Evolutionary conservation across 2,888 invertebrate genomes (phyloP), one percentile per base, ranked within the genome.

Genomic region (Clistopyga incitator): DNA sequence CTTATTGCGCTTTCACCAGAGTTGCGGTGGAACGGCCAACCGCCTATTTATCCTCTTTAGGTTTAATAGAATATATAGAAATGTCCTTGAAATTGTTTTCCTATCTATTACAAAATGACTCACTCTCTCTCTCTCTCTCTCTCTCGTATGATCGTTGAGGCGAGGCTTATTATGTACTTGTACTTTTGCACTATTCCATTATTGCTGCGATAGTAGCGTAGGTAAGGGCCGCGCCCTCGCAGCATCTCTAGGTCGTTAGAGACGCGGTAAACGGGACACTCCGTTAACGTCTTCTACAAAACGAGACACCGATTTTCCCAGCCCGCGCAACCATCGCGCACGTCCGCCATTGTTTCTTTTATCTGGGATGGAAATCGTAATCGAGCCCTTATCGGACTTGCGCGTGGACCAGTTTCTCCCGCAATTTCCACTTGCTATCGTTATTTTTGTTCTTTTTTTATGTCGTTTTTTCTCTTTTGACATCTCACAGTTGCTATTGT

Each of bases 331-430:
- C n/a, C 42, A 11, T 47, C 70, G 54, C 68, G 23, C 70, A 45
- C 68, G 34, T 65, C 42, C 67, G 83, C 79, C 78, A 82, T 82
- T 86, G 78, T 85, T 81, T 74, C 83, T 85, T 76, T 85, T 87
- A 87, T 87, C 87, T 86, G 72, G 84, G 86, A 87, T 86, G 87
- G 82, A 81, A 86, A 87, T 87, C 86, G 86, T 86, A 86, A 87
- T 87, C 86, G 86, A 81, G 85, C 82, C 65, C 85, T 86, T 86
- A 86, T 86, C 85, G 81, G 34, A 74, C 67, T 64, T 38, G 77
- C 71, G 77, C 71, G 68, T 72, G 77, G 68, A 59, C 74, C 78
- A 50, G 15, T 20, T 34, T 25, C 78, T 75, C 64, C 23, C 75
- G 52, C 81, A 78, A 81, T 78, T 64, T 81, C 67, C 68, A 75